phyloP scores from a whole-genome alignment of 2,888 invertebrate genomes.

The Stictocephala bisonia region DNA sequence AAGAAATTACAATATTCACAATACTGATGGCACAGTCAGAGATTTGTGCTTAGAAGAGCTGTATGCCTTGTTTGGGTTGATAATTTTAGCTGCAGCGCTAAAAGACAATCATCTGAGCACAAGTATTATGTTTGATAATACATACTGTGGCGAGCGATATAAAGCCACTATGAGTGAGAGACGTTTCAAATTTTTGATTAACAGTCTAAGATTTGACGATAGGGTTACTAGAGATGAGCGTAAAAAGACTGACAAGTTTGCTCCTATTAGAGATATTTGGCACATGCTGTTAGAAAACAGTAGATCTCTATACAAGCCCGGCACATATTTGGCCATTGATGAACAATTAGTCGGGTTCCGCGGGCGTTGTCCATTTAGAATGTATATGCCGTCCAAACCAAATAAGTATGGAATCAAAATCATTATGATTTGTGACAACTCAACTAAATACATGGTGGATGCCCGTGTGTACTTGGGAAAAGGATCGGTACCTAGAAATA shows the following conservation, averaged over 20 bases:
- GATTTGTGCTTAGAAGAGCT: no score
- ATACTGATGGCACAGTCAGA: no score
- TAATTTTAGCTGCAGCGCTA: conserved; percentile 35
- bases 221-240: conserved; percentile 43
- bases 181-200: conserved; percentile 50
- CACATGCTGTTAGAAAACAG: conserved; percentile 55
- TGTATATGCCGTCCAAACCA: conserved; percentile 48
- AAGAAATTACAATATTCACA: no score
- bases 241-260: conserved; percentile 55
- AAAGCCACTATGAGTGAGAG: conserved; percentile 45
- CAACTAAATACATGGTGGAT: conserved; percentile 42
- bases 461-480: conserved; percentile 45
- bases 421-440: conserved; percentile 42
- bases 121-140: conserved; percentile 14
- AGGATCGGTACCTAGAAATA: conserved; percentile 21
- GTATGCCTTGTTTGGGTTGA: conserved; percentile 17
- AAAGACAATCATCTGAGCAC: conserved; percentile 32
- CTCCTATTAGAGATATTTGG: conserved; percentile 60
- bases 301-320: conserved; percentile 45
- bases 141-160: conserved; percentile 33
- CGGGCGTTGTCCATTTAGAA: conserved; percentile 48
- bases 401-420: conserved; percentile 56
- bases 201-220: conserved; percentile 50
- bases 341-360: conserved; percentile 47
- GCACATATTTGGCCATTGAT: conserved; percentile 49